These are phyloP conservation scores for Neoaliturus tenellus DNA, from an alignment of 2,888 invertebrate species.

Conservation along the genomic window DNA sequence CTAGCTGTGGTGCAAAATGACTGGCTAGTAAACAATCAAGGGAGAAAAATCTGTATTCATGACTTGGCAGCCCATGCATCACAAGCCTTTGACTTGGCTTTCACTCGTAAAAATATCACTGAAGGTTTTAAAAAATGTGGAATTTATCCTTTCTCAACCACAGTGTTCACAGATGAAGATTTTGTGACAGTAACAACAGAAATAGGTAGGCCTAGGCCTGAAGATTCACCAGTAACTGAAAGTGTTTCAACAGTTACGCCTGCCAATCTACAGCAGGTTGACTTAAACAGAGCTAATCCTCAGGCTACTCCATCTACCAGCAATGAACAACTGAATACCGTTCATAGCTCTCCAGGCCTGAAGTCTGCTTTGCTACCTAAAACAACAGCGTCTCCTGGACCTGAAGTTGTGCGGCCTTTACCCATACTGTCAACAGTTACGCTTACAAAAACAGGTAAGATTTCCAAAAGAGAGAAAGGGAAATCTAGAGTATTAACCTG, in stretches of 20 bases:
- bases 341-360: neutral
- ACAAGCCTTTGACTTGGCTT: neutral
- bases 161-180: neutral
- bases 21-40: constrained; percentile 46
- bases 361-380: neutral
- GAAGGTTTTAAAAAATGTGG: constrained; percentile 24
- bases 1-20: constrained; percentile 46
- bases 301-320: constrained; percentile 7
- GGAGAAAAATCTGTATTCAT: constrained; percentile 33
- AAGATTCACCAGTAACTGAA: neutral
- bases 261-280: constrained; percentile 12
- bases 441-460: neutral
- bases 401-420: neutral
- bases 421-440: neutral
- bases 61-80: neutral
- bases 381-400: neutral
- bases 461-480: neutral
- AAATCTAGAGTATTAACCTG: constrained; percentile 5
- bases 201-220: neutral
- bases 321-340: neutral
- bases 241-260: neutral
- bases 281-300: constrained; percentile 1
- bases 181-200: neutral
- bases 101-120: constrained; percentile 16
- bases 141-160: neutral